A percentile compares a stretch with the other conserved stretches of the same genome.
phyloP scores from a whole-genome alignment of 1,140 invertebrate species.

The Maconellicoccus hirsutus region DNA sequence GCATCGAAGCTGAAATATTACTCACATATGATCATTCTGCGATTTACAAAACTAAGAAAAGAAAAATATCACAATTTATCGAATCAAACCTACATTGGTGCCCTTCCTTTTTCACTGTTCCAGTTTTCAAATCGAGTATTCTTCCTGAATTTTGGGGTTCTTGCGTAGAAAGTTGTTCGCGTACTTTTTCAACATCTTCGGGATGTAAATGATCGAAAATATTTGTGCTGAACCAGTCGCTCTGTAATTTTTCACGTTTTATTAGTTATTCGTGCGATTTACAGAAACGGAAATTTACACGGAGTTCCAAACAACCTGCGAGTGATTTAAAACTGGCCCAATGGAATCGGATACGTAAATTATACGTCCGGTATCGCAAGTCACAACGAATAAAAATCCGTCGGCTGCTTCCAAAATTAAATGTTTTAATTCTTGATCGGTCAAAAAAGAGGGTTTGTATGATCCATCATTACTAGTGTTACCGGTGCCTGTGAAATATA shows the following conservation, averaged over 20 bases:
- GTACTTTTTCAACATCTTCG: conserved; percentile 95
- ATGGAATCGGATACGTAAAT: conserved; percentile 99
- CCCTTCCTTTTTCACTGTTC: conserved; percentile 97
- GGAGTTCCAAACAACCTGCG: conserved; percentile 45
- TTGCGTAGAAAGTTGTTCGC: conserved; percentile 92
- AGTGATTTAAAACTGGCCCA: conserved; percentile 89
- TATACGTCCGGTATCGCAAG: conserved; percentile 91
- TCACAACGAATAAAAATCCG: conserved; percentile 97
- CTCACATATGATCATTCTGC: no score
- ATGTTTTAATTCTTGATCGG: conserved; percentile 98
- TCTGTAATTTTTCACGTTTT: conserved; percentile 40
- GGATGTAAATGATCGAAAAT: conserved; percentile 95
- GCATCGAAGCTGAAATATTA: conserved; percentile 71
- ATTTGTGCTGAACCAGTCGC: conserved; percentile 93
- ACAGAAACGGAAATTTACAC: no score
- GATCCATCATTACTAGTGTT: conserved; percentile 84
- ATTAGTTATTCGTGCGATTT: no score
- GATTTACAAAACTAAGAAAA: background rate
- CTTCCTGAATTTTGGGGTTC: conserved; percentile 90
- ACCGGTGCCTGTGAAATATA: conserved; percentile 65
- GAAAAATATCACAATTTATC: background rate
- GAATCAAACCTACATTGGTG: conserved; percentile 70
- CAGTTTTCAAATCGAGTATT: conserved; percentile 94
- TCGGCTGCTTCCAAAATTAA: conserved; percentile 97
- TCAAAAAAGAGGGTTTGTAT: conserved; percentile 97